Evolutionary conservation across 2,888 invertebrate genomes (phyloP), one percentile per base, ranked within the genome.

Genomic region (Podotricha telesiphe): DNA sequence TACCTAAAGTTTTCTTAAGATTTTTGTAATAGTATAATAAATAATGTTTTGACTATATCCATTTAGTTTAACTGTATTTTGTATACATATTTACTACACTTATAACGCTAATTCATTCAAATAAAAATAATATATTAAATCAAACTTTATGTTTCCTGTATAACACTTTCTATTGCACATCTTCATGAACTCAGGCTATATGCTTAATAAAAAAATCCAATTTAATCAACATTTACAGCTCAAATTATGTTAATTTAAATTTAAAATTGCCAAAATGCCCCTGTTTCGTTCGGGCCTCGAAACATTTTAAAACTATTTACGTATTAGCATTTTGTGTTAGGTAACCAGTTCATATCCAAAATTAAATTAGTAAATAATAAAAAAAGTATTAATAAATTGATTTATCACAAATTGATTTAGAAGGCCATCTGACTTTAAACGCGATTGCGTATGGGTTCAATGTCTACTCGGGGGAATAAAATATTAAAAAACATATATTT

Each of bases 101-200:
- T n/a, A n/a, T n/a, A 28, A 28, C 28, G 6, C 28, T 28, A 28
- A 28, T 28, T 28, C 40, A 8, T 20, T 8, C 3, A 40, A 58
- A 20, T 58, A 40, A 20, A 20, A 62, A 42, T 42, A 42, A 42
- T 42, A 13, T 7, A 45, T 28, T 47, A 48, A 62, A 11, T 15
- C 17, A 28, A 47, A 45, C 20, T 47, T 62, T 62, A 62, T 62
- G 28, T 62, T 48, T 62, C 62, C 62, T 48, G 62, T 62, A 62
- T 34, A 62, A 62, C 62, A 62, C 62, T 62, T 62, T 62, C 62
- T 62, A 62, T 48, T 62, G 62, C 17, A 59, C 58, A 22, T 59
- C 58, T 59, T 59, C 58, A 59, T 59, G 20, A 40, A 22, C 42
- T 45, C 20, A 15, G 13, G 8, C 58, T 34, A 28, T 53, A 58